Percentiles rank a stretch among this genome's conserved stretches.
phyloP scores from a whole-genome alignment of 1,140 invertebrate genomes.

The Drosophila sucinea region DNA sequence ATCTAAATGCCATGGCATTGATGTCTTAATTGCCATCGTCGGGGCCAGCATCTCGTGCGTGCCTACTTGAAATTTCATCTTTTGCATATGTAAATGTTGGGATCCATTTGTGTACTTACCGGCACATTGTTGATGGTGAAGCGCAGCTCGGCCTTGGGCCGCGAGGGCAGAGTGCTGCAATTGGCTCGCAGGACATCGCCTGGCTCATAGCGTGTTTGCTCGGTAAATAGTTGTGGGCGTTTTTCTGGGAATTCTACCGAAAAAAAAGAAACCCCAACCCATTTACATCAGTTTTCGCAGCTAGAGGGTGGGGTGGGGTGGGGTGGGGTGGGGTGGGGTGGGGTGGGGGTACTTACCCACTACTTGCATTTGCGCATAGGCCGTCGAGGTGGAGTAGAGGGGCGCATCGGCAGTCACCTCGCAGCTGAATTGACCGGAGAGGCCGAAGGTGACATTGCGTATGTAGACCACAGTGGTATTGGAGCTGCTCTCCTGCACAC shows the following conservation, averaged over 20 bases:
- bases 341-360: slow-evolving; percentile 86
- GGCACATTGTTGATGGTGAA: slow-evolving; percentile 90
- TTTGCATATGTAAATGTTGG: neutral
- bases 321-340: too few species aligned
- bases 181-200: slow-evolving; percentile 90
- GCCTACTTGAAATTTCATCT: neutral
- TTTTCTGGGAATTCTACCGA: slow-evolving; percentile 85
- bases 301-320: too few species aligned
- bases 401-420: slow-evolving; percentile 93
- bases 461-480: slow-evolving; percentile 90
- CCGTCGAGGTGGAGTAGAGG: slow-evolving; percentile 88
- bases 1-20: slow-evolving; percentile 12
- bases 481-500: slow-evolving; percentile 86
- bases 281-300: neutral
- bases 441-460: slow-evolving; percentile 87
- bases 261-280: slow-evolving; percentile 14
- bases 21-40: slow-evolving; percentile 52
- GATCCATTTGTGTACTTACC: slow-evolving; percentile 85
- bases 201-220: slow-evolving; percentile 88
- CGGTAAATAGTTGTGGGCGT: slow-evolving; percentile 86
- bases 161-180: slow-evolving; percentile 89
- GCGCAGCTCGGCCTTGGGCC: slow-evolving; percentile 87
- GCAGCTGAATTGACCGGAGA: slow-evolving; percentile 93
- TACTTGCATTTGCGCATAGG: slow-evolving; percentile 87
- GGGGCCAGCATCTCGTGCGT: neutral